phyloP scores from a whole-genome alignment of 2,113 vertebrate species.

The Lepisosteus oculatus region DNA sequence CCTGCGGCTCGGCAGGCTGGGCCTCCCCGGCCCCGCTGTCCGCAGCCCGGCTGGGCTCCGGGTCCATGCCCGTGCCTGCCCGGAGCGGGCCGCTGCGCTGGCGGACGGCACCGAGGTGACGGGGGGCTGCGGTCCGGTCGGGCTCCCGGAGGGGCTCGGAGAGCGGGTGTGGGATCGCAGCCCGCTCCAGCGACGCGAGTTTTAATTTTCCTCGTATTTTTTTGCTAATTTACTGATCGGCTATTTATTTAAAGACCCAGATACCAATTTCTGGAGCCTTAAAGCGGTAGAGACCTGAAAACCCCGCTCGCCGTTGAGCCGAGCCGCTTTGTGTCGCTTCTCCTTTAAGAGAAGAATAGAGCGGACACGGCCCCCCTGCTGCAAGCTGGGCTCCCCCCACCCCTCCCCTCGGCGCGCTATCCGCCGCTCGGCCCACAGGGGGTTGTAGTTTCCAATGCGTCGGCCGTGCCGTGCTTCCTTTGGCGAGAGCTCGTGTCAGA shows the following conservation, averaged over 20 bases:
- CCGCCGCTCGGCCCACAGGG: too few relatives aligned
- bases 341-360: conserved; percentile 64
- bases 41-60: conserved; percentile 35
- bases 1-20: conserved; percentile 47
- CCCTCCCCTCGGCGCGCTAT: too few relatives aligned
- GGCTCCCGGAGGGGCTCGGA: neutral
- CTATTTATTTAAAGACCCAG: conserved; percentile 68
- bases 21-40: conserved; percentile 48
- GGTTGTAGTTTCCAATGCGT: too few relatives aligned
- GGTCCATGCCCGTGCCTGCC: conserved; percentile 55
- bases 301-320: conserved; percentile 38
- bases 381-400: too few relatives aligned
- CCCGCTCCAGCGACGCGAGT: neutral
- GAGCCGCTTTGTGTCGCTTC: conserved; percentile 69
- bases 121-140: neutral
- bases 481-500: too few relatives aligned
- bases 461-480: too few relatives aligned
- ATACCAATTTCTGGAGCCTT: conserved; percentile 63
- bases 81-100: too few relatives aligned
- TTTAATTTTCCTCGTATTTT: conserved; percentile 27
- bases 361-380: neutral
- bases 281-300: conserved; percentile 72
- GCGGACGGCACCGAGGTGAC: too few relatives aligned
- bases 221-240: conserved; percentile 42
- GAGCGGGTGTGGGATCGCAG: neutral